Conservation (phyloP, 2,113 vertebrate species). For the Odontophorus gujanensis region DNA sequence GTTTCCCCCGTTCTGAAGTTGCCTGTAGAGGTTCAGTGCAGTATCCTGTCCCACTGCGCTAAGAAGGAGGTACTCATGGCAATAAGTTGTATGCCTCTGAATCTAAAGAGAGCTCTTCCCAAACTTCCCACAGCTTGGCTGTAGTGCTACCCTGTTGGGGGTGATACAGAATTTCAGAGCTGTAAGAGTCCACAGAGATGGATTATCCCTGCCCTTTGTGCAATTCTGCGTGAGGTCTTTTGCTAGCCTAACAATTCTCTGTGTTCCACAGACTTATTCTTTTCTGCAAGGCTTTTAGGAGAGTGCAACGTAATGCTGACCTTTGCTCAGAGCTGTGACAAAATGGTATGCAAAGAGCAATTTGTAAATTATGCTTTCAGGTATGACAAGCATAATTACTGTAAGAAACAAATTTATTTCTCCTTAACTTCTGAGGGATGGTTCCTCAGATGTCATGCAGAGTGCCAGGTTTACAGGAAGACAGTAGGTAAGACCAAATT, state of each 20-base stretch:
- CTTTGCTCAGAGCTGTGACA: neutral
- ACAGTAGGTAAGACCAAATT: neutral
- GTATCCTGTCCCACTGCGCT: neutral
- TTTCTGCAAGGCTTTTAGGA: neutral
- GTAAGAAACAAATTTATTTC: neutral
- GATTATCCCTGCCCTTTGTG: neutral
- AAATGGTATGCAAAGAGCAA: neutral
- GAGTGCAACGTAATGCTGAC: neutral
- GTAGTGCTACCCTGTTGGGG: neutral
- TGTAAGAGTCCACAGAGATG: neutral
- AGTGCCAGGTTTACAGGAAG: neutral
- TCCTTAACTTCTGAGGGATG: neutral
- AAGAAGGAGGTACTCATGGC: neutral
- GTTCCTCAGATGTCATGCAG: neutral
- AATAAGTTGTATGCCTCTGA: neutral
- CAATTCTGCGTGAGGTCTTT: neutral
- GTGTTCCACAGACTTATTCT: neutral
- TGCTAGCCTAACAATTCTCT: neutral
- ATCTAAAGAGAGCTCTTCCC: neutral
- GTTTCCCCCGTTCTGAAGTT: neutral
- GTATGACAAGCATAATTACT: accelerated
- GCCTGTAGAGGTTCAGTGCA: neutral
- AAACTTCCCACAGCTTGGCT: neutral
- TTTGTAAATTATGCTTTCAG: neutral
- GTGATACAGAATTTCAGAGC: accelerated